These are phyloP conservation scores for Penaeus japonicus DNA, from an alignment of 1,140 invertebrate species.

Conservation along the genomic window DNA sequence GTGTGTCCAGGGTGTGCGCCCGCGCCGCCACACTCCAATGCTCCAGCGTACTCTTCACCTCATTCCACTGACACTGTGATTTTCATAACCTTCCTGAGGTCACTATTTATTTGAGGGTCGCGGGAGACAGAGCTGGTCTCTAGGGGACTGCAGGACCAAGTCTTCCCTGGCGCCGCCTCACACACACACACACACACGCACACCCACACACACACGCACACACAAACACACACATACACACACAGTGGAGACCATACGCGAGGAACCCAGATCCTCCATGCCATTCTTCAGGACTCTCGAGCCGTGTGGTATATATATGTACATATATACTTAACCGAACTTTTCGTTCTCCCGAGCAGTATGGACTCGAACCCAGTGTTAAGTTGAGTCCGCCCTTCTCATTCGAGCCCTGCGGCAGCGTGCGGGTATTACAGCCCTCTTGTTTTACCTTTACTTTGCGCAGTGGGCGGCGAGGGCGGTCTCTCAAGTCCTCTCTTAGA, in stretches of 20 bases:
- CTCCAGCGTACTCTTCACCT: constrained; percentile 50
- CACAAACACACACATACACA: neutral
- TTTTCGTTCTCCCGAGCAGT: too few species aligned
- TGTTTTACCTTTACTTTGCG: constrained; percentile 33
- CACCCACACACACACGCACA: neutral
- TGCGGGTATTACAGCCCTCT: neutral
- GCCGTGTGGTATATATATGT: too few species aligned
- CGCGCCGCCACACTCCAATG: constrained; percentile 30
- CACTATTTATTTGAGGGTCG: constrained; percentile 52
- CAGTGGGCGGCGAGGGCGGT: constrained; percentile 45
- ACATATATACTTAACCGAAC: too few species aligned
- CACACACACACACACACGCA: neutral
- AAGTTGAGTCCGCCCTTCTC: constrained; percentile 15
- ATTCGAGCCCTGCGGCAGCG: constrained; percentile 6
- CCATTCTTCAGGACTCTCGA: too few species aligned
- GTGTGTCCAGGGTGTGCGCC: constrained; percentile 47
- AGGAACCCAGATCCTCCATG: neutral
- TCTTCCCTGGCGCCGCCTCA: constrained; percentile 15
- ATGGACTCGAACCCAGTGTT: constrained; percentile 13
- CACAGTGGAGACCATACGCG: neutral
- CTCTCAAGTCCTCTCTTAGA: constrained; percentile 43
- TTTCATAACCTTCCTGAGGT: constrained; percentile 45
- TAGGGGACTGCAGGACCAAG: constrained; percentile 45
- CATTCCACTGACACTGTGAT: constrained; percentile 57
- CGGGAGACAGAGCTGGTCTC: constrained; percentile 33